phyloP scores from a whole-genome alignment of 1,140 invertebrate species.

The Magallana gigas region DNA sequence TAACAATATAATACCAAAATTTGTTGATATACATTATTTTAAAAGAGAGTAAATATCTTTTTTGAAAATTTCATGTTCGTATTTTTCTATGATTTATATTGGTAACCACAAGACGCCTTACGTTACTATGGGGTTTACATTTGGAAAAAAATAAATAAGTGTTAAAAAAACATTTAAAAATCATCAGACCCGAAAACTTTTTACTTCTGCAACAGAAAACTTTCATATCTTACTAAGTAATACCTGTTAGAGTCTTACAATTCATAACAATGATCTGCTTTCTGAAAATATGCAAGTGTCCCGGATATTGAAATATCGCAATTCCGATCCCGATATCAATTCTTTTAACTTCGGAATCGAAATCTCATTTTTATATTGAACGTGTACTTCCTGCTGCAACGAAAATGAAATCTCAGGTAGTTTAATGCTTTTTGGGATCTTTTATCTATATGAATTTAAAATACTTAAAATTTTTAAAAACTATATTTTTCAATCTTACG shows the following conservation, averaged over 20 bases:
- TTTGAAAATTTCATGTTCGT: not conserved
- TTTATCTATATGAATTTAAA: too few relatives aligned
- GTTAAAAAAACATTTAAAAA: too few relatives aligned
- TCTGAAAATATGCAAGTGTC: conserved; percentile 22
- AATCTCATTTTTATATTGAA: too few relatives aligned
- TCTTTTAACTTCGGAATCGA: too few relatives aligned
- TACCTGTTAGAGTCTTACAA: not conserved
- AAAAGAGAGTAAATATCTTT: not conserved
- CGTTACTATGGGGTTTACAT: conserved; percentile 9
- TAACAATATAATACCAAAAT: too few relatives aligned
- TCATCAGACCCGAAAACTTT: not conserved
- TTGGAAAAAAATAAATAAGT: too few relatives aligned
- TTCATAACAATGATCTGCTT: not conserved
- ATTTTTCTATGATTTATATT: not conserved
- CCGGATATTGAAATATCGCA: not conserved
- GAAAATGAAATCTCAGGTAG: too few relatives aligned
- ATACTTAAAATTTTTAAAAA: too few relatives aligned
- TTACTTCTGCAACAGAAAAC: not conserved
- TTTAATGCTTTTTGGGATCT: too few relatives aligned
- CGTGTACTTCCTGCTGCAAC: too few relatives aligned
- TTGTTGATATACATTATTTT: too few relatives aligned
- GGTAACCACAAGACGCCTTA: not conserved
- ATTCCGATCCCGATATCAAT: conserved; percentile 12
- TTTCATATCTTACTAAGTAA: not conserved
- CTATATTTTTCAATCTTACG: too few relatives aligned